Percentiles rank a stretch among this genome's conserved stretches.
Conservation (phyloP, 2,797 vertebrate genomes). For the Melanotaenia trifasciata region DNA sequence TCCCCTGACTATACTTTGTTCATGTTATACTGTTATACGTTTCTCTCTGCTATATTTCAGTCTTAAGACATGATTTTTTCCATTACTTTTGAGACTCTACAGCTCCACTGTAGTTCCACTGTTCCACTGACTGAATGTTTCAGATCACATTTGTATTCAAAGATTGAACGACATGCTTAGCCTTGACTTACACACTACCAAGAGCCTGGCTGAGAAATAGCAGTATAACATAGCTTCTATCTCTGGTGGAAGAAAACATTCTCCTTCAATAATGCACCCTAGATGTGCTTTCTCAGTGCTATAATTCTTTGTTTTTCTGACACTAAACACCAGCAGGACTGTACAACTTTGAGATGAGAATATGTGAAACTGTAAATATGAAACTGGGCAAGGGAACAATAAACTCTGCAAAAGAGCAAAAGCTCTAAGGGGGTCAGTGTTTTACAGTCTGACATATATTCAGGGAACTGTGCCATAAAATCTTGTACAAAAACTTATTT, state of each 20-base stretch:
- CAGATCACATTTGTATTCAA: constrained; percentile 34
- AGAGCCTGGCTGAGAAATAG: not conserved
- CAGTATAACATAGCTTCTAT: not conserved
- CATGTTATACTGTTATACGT: not conserved
- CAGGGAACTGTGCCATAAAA: not conserved
- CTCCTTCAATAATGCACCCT: not conserved
- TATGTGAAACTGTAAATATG: not conserved
- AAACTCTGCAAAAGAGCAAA: not conserved
- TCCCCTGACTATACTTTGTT: not conserved
- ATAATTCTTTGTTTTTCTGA: not conserved
- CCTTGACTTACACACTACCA: constrained; percentile 8
- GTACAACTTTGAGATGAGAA: not conserved
- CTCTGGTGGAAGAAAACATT: not conserved
- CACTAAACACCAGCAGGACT: not conserved
- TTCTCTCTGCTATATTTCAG: too few species aligned
- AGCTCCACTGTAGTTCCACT: not conserved
- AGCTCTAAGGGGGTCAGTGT: not conserved
- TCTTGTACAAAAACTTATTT: not conserved
- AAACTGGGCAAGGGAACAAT: not conserved
- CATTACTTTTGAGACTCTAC: too few species aligned
- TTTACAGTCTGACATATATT: not conserved
- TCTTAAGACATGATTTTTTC: too few species aligned
- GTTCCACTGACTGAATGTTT: constrained; percentile 21
- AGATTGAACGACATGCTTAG: constrained; percentile 4
- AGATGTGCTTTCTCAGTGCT: not conserved